Conservation (phyloP, 2,888 invertebrate species). For the Dendrolimus pini region DNA sequence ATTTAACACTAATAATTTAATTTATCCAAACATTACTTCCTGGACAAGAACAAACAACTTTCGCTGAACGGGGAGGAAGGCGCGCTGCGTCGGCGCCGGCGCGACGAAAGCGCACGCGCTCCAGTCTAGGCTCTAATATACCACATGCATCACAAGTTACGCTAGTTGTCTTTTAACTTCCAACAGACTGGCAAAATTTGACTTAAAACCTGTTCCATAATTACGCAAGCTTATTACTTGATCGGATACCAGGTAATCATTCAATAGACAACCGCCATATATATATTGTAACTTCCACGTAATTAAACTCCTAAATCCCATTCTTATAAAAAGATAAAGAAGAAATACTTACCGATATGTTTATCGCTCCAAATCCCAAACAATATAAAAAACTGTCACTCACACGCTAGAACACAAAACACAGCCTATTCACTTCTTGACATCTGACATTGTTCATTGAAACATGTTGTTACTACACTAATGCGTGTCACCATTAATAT, state of each 20-base stretch:
- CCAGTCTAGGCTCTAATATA: slow-evolving; percentile 6
- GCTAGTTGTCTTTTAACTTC: not conserved
- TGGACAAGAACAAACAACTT: slow-evolving; percentile 66
- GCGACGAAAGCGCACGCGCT: slow-evolving; percentile 24
- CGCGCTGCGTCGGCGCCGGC: slow-evolving; percentile 1
- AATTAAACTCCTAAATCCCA: too few species aligned
- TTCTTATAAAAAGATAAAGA: slow-evolving; percentile 16
- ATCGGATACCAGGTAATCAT: too few species aligned
- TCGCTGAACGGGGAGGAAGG: slow-evolving; percentile 28
- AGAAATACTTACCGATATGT: slow-evolving; percentile 66
- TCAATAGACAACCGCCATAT: too few species aligned
- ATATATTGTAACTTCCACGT: too few species aligned
- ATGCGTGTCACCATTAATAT: slow-evolving; percentile 49
- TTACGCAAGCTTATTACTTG: slow-evolving; percentile 35
- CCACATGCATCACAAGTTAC: too few species aligned
- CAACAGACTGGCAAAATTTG: slow-evolving; percentile 14
- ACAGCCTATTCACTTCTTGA: slow-evolving; percentile 72
- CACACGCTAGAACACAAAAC: slow-evolving; percentile 67
- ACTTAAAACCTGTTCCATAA: slow-evolving; percentile 26
- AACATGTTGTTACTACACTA: slow-evolving; percentile 44
- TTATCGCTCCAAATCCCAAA: slow-evolving; percentile 70
- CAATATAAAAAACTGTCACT: slow-evolving; percentile 69
- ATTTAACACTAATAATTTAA: too few species aligned
- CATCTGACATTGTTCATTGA: slow-evolving; percentile 66
- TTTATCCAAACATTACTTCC: slow-evolving; percentile 47